Base-by-base conservation (phyloP, 2,888 invertebrate species). In the Megamerina dolium region DNA sequence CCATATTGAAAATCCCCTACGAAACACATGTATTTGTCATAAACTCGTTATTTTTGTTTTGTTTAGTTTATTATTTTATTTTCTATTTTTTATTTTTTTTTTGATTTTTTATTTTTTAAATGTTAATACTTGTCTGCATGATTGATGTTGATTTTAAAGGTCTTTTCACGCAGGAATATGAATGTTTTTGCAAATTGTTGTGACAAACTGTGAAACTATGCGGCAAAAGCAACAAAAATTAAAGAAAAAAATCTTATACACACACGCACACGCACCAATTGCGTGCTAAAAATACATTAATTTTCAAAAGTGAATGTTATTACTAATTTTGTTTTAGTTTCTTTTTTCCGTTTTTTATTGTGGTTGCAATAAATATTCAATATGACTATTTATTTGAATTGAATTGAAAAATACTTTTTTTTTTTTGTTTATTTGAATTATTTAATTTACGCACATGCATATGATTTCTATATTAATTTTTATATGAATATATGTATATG, bases 131-230 rank as follows among this genome's bases (percentile, higher is more conserved):
- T 38, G 27, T 10, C 23, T 23, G 26, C 43, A 60, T 66, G 64
- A 64, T 66, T 63, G 61, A 64, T 66, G 58, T 57, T 52, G 55
- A 55, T 66, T 66, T 64, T 54, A 66, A 56, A 64, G 59, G 57
- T 54, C 49, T 51, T 55, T 53, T 45, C 33, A 36, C 13, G 4
- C 16, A 31, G 31, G 31, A 41, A 38, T 18, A 37, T 39, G 14
- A n/a, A n/a, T n/a, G n/a, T n/a, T n/a, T 45, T 32, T 39, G 43
- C 48, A 48, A 43, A 48, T 48, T 37, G 41, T 38, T 38, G 41
- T 41, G 39, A 39, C 48, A 39, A 48, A 19, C 23, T 32, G 18
- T 17, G 14, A 31, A 41, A 5, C 2, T 6, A 3, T 33, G 3
- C 3, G 21, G 8, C 18, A 23, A 13, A 40, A 23, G 8, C 31